Percentiles rank a stretch among this genome's conserved stretches.
These are phyloP conservation scores for Centruroides vittatus DNA, from an alignment of 1,140 invertebrate species.

Conservation along the genomic window DNA sequence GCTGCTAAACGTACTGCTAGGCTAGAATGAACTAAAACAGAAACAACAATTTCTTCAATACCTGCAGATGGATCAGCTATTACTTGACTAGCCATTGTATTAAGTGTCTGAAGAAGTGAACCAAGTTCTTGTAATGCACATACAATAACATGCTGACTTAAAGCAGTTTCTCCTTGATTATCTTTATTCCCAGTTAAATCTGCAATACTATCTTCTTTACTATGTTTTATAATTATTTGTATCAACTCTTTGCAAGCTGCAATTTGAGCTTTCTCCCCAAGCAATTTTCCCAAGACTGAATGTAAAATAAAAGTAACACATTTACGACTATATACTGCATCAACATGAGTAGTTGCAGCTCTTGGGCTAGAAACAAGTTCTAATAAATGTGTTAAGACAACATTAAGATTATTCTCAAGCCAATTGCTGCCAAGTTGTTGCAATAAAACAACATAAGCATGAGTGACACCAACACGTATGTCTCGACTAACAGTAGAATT, in stretches of 20 bases:
- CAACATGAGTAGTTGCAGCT: slow-evolving; percentile 85
- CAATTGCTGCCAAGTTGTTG: slow-evolving; percentile 83
- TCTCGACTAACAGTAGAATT: slow-evolving; percentile 81
- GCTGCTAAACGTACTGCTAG: slow-evolving; percentile 78
- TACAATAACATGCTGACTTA: slow-evolving; percentile 84
- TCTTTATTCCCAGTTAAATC: slow-evolving; percentile 13
- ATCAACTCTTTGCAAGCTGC: slow-evolving; percentile 85
- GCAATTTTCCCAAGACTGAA: slow-evolving; percentile 76
- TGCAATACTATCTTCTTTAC: slow-evolving; percentile 43
- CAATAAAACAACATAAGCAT: slow-evolving; percentile 85
- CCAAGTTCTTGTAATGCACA: slow-evolving; percentile 77
- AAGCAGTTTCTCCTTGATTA: slow-evolving; percentile 41
- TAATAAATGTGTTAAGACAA: slow-evolving; percentile 73
- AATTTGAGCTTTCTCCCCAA: slow-evolving; percentile 92
- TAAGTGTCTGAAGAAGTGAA: slow-evolving; percentile 58
- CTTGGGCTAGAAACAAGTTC: slow-evolving; percentile 81
- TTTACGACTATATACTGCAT: slow-evolving; percentile 93
- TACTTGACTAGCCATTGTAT: slow-evolving; percentile 78
- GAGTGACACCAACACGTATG: slow-evolving; percentile 86
- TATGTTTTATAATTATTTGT: slow-evolving; percentile 79
- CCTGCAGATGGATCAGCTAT: slow-evolving; percentile 71
- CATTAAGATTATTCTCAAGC: slow-evolving; percentile 80
- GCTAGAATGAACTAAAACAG: slow-evolving; percentile 82
- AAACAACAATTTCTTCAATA: slow-evolving; percentile 50
- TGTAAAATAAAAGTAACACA: slow-evolving; percentile 92